Evolutionary conservation across 23 tunicate species (phyloP), one percentile per base, ranked within the genome.

Genomic region (Halocynthia roretzi): DNA sequence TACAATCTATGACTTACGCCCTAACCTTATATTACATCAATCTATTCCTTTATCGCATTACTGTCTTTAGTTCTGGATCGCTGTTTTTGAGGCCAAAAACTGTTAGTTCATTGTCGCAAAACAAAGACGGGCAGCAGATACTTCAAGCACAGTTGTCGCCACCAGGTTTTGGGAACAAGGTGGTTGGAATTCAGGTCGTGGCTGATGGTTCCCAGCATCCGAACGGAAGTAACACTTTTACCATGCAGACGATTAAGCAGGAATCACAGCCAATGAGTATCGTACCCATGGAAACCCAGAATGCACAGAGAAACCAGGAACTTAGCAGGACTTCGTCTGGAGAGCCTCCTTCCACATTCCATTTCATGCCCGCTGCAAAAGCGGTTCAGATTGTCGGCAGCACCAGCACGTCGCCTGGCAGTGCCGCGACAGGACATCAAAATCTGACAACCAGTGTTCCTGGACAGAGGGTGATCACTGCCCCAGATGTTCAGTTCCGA

Each of bases 401-500:
- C 11, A 75, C 66, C 58, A 22, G 50, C 11, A 75, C 66, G 50
- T 19, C 11, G 12, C 12, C 54, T 23, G n/a, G 5, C 54, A 0
- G 50, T 15, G 55, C 48, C 23, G 6, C 5, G 10, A 15, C 53
- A 44, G 75, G 11, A 19, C 5, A 2, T 17, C 11, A 11, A 17
- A 71, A 71, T 49, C n/a, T 31, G 17, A 40, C 68, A 31, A 31
- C 49, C 55, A 31, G 44, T 71, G 23, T 73, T 57, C 61, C 50
- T 69, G 51, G 52, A 55, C 56, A 66, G 67, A 7, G 79, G 58
- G 49, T 75, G 62, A 22, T 50, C 79, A 19, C 82, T 7, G 52
- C 68, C 54, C 52, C 88, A 60, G 62, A 66, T 62, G 54, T 15
- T 50, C 68, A 55, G 76, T 51, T 58, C 82, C 9, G 56, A 52